Percentiles rank a stretch among this genome's conserved stretches.
phyloP scores from a whole-genome alignment of 2,888 invertebrate genomes.

The Drosophila longiperda region DNA sequence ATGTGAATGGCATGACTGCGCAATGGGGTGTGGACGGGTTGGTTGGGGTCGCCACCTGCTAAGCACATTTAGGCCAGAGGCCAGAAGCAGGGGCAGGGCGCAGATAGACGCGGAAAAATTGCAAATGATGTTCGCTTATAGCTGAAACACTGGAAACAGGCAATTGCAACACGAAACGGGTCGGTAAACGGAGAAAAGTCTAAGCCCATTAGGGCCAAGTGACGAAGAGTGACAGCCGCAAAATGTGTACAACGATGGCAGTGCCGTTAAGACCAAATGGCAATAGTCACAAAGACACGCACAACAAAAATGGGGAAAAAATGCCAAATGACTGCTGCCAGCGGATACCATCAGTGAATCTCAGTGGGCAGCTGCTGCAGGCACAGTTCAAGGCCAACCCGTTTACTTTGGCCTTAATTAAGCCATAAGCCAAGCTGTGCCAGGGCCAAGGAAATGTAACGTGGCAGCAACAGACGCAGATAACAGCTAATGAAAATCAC shows the following conservation, averaged over 20 bases:
- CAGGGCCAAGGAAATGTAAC: constrained; percentile 22
- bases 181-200: constrained; percentile 2
- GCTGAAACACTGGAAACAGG: constrained; percentile 33
- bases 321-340: neutral
- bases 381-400: constrained; percentile 30
- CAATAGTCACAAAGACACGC: constrained; percentile 19
- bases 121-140: constrained; percentile 71
- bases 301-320: constrained; percentile 1
- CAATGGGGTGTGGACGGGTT: neutral
- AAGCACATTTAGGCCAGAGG: neutral
- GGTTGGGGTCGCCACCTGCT: constrained; percentile 2
- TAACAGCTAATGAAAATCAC: constrained; percentile 75
- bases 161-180: neutral
- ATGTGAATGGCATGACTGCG: constrained; percentile 18
- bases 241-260: constrained; percentile 40
- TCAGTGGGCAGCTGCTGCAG: constrained; percentile 16
- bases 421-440: constrained; percentile 66
- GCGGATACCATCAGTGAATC: constrained; percentile 1
- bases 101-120: constrained; percentile 65
- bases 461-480: constrained; percentile 48
- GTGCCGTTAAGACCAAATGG: constrained; percentile 41
- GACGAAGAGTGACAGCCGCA: constrained; percentile 48
- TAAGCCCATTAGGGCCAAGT: constrained; percentile 51
- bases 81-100: constrained; percentile 26
- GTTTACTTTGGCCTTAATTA: constrained; percentile 63